A percentile compares a stretch with the other conserved stretches of the same genome.
Conservation (phyloP, 2,113 vertebrate genomes). For the Pimephales promelas region DNA sequence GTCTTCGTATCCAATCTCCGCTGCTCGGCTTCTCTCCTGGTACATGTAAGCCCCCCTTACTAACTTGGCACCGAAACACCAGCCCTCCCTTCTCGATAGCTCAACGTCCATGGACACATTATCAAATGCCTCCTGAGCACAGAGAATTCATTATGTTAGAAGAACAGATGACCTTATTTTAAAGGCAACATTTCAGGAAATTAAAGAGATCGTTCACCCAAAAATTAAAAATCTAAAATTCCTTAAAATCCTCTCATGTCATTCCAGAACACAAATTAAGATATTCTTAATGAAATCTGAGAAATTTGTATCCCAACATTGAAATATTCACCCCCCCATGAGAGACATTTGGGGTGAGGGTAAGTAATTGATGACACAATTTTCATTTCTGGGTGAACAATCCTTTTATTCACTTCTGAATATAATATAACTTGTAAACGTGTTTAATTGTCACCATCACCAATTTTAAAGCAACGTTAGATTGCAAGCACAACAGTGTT, state of each 20-base stretch:
- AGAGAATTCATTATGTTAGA: not conserved
- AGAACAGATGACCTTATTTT: not conserved
- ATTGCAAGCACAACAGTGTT: not conserved
- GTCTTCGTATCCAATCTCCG: slow-evolving; percentile 83
- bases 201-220: too few species aligned
- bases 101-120: slow-evolving; percentile 82
- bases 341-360: too few species aligned
- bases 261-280: too few species aligned
- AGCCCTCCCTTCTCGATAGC: slow-evolving; percentile 82
- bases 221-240: too few species aligned
- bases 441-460: not conserved
- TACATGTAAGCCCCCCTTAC: slow-evolving; percentile 93
- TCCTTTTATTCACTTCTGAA: not conserved
- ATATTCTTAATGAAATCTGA: too few species aligned
- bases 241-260: too few species aligned
- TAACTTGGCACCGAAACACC: slow-evolving; percentile 89
- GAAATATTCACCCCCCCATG: too few species aligned
- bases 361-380: too few species aligned
- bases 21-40: slow-evolving; percentile 84
- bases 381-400: too few species aligned
- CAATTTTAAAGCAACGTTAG: not conserved
- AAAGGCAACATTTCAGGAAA: not conserved
- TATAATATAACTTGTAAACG: not conserved
- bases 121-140: slow-evolving; percentile 84
- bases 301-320: too few species aligned